phyloP scores from a whole-genome alignment of 2,797 vertebrate genomes.

The Silurus lanzhouensis region DNA sequence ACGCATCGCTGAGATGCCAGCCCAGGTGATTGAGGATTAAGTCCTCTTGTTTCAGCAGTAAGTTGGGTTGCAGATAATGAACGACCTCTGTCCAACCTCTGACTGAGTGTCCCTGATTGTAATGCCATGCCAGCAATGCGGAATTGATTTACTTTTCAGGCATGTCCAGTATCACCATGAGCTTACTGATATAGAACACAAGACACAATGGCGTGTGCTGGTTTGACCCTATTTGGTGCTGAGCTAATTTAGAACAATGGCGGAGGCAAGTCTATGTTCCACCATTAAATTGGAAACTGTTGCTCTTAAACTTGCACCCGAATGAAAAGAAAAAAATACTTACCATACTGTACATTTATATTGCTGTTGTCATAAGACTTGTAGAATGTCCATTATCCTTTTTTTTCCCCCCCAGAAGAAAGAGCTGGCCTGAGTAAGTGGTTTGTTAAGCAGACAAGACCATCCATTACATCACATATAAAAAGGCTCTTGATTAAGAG shows the following conservation, averaged over 20 bases:
- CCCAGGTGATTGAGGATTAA: slow-evolving; percentile 60
- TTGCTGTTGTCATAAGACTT: not conserved
- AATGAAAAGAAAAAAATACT: not conserved
- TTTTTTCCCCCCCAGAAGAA: slow-evolving; percentile 78
- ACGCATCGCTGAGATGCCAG: slow-evolving; percentile 57
- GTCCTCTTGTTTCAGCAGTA: slow-evolving; percentile 59
- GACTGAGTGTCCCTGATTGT: slow-evolving; percentile 50
- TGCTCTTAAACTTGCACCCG: not conserved
- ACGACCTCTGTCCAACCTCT: slow-evolving; percentile 56
- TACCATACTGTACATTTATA: not conserved
- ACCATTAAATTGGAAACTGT: slow-evolving; percentile 19
- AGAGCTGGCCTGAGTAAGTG: slow-evolving; percentile 85
- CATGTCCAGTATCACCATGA: slow-evolving; percentile 51
- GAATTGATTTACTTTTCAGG: slow-evolving; percentile 56
- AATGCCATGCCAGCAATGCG: slow-evolving; percentile 49
- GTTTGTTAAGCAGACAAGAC: slow-evolving; percentile 83
- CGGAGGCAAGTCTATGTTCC: slow-evolving; percentile 31
- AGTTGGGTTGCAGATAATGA: slow-evolving; percentile 60
- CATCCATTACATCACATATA: not conserved
- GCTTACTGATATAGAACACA: slow-evolving; percentile 56
- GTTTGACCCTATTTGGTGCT: slow-evolving; percentile 55
- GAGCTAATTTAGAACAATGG: slow-evolving; percentile 61
- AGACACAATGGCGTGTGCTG: slow-evolving; percentile 50
- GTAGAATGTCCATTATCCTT: not conserved
- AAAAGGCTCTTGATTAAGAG: slow-evolving; percentile 72